phyloP scores from a whole-genome alignment of 2,888 invertebrate genomes.

The Mimas tiliae region DNA sequence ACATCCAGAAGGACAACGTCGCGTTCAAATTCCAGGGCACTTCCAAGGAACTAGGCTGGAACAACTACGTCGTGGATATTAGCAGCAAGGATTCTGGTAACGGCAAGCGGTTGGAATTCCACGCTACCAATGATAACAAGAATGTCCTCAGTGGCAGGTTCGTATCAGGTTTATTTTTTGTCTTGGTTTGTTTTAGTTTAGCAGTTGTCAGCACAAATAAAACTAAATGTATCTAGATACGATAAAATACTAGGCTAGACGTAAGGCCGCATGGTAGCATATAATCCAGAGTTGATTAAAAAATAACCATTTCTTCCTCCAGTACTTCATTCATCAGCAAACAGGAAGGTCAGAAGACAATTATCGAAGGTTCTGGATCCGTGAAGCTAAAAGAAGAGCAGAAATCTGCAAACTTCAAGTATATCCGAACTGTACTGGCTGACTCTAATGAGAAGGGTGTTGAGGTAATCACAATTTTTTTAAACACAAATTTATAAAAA shows the following conservation, averaged over 20 bases:
- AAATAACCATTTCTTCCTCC: constrained; percentile 29
- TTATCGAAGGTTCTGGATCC: constrained; percentile 90
- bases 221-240: too few species aligned
- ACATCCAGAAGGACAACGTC: constrained; percentile 87
- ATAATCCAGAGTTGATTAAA: not conserved
- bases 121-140: constrained; percentile 86
- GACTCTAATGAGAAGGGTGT: constrained; percentile 88
- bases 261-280: too few species aligned
- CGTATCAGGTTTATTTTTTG: constrained; percentile 30
- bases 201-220: too few species aligned
- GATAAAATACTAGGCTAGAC: too few species aligned
- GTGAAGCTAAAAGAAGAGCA: constrained; percentile 88
- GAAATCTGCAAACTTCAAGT: constrained; percentile 90
- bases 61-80: constrained; percentile 87
- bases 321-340: constrained; percentile 89
- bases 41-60: constrained; percentile 86
- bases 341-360: constrained; percentile 88
- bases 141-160: constrained; percentile 89
- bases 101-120: constrained; percentile 86
- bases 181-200: too few species aligned
- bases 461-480: constrained; percentile 71
- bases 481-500: too few species aligned
- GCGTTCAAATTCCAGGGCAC: constrained; percentile 85
- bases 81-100: constrained; percentile 85
- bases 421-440: constrained; percentile 86